Evolutionary conservation across 2,888 invertebrate species (phyloP).

Genomic region (Bembecia ichneumoniformis): DNA sequence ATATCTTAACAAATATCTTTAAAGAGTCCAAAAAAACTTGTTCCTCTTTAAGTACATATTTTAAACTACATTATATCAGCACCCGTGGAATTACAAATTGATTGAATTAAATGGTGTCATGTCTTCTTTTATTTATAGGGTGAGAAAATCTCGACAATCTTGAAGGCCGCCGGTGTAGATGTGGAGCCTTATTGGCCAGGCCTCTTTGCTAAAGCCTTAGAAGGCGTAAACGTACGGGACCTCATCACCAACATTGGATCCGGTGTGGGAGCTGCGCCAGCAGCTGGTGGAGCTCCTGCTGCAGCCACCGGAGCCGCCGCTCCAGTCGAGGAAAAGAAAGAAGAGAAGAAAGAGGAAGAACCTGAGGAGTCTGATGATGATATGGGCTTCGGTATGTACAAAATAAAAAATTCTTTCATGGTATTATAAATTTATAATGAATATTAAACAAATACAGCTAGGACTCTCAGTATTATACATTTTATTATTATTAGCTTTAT

Average conservation of each 20-base stretch:
- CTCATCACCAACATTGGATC: slow-evolving; percentile 94
- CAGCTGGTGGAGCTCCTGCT: slow-evolving; percentile 78
- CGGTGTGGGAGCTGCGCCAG: slow-evolving; percentile 88
- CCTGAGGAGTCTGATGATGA: slow-evolving; percentile 91
- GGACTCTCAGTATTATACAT: too few relatives aligned
- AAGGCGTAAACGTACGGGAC: slow-evolving; percentile 93
- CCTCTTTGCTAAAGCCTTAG: slow-evolving; percentile 96
- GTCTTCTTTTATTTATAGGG: slow-evolving; percentile 70
- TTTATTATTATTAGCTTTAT: too few relatives aligned
- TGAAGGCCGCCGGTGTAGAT: slow-evolving; percentile 96
- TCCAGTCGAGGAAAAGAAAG: slow-evolving; percentile 78
- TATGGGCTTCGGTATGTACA: slow-evolving; percentile 88
- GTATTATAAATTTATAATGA: too few relatives aligned
- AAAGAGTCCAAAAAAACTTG: too few relatives aligned
- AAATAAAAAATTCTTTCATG: too few relatives aligned
- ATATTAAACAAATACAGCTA: too few relatives aligned
- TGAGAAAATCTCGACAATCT: slow-evolving; percentile 96
- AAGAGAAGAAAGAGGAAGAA: slow-evolving; percentile 84
- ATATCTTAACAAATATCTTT: too few relatives aligned
- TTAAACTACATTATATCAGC: too few relatives aligned
- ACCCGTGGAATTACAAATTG: too few relatives aligned
- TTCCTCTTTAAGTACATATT: too few relatives aligned
- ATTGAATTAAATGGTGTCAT: background rate
- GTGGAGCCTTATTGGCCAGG: slow-evolving; percentile 99
- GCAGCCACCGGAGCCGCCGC: slow-evolving; percentile 78